Percentiles rank a stretch among this genome's conserved stretches.
These are phyloP conservation scores for Colostygia pectinataria DNA, from an alignment of 2,888 invertebrate species.

Conservation along the genomic window DNA sequence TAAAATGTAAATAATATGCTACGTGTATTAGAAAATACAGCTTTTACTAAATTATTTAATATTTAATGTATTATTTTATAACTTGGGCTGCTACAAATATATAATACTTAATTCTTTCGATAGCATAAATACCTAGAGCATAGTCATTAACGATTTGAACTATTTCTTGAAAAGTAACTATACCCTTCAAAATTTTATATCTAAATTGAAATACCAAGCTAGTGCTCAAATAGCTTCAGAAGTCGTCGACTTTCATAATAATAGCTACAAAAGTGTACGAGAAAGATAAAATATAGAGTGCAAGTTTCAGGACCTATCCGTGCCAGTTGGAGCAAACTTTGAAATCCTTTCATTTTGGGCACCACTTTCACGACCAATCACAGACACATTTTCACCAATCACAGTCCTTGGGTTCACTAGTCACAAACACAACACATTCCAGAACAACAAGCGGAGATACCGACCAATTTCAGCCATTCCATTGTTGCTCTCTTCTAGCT, in stretches of 20 bases:
- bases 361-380: slow-evolving; percentile 12
- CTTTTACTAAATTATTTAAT: too few relatives aligned
- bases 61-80: too few relatives aligned
- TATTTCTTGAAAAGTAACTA: too few relatives aligned
- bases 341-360: slow-evolving; percentile 18
- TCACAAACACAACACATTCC: slow-evolving; percentile 46
- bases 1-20: too few relatives aligned
- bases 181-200: too few relatives aligned
- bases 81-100: too few relatives aligned
- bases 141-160: too few relatives aligned
- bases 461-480: slow-evolving; percentile 83
- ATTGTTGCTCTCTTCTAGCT: slow-evolving; percentile 57
- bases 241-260: neutral
- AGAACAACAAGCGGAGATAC: slow-evolving; percentile 51
- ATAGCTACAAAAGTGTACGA: neutral
- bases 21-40: too few relatives aligned
- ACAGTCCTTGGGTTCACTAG: slow-evolving; percentile 42
- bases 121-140: too few relatives aligned
- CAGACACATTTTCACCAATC: slow-evolving; percentile 30
- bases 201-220: too few relatives aligned
- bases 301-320: slow-evolving; percentile 13
- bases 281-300: neutral
- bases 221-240: neutral
- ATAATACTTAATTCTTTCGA: too few relatives aligned
- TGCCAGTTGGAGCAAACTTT: neutral